Evolutionary conservation across 2,888 invertebrate genomes (phyloP).

Genomic region (Drosophila anomalata): DNA sequence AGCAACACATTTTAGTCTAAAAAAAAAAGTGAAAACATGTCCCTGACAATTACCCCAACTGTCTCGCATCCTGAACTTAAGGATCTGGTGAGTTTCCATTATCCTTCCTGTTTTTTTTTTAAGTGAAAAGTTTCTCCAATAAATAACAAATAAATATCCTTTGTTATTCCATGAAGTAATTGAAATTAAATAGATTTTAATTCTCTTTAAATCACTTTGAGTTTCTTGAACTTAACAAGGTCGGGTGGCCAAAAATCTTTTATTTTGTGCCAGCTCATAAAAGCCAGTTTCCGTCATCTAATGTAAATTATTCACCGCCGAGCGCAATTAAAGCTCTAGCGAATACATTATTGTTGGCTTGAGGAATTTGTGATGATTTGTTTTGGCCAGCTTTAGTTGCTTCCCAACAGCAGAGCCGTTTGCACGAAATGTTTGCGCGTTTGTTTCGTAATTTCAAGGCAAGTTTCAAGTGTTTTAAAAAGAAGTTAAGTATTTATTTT

Average conservation of each 20-base stretch:
- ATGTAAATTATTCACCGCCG: constrained; percentile 10
- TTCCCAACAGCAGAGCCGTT: constrained; percentile 52
- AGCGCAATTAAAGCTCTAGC: constrained; percentile 24
- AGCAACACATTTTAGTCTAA: constrained; percentile 35
- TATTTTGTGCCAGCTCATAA: constrained; percentile 30
- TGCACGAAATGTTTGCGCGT: constrained; percentile 72
- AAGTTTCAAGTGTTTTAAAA: constrained; percentile 48
- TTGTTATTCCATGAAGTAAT: background rate
- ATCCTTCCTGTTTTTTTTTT: background rate
- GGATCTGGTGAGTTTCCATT: constrained; percentile 75
- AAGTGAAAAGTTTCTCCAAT: background rate
- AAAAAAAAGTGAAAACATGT: constrained; percentile 59
- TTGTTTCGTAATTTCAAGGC: constrained; percentile 78
- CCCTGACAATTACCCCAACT: constrained; percentile 74
- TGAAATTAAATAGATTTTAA: background rate
- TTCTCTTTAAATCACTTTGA: constrained; percentile 14
- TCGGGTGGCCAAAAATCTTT: constrained; percentile 39
- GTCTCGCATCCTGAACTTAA: constrained; percentile 74
- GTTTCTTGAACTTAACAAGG: constrained; percentile 65
- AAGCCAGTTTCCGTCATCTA: constrained; percentile 39
- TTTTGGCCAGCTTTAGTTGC: constrained; percentile 67
- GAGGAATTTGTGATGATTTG: constrained; percentile 30
- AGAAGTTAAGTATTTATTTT: constrained; percentile 9
- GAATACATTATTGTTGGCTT: constrained; percentile 27
- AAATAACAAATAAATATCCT: background rate